These are phyloP conservation scores for Morpho helenor DNA, from an alignment of 2,888 invertebrate genomes.

Conservation along the genomic window DNA sequence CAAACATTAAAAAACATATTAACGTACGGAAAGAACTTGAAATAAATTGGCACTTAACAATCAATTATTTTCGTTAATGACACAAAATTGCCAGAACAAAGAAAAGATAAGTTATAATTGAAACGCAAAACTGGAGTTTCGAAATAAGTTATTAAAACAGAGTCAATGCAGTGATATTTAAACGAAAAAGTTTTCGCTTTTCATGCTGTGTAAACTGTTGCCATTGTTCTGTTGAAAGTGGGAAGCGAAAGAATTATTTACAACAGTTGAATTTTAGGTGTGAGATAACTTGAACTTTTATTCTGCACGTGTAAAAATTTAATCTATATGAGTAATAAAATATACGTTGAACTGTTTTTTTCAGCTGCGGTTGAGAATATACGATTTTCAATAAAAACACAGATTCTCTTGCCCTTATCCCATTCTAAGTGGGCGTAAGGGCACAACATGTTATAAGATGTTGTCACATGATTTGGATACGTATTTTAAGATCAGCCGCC, in stretches of 20 bases:
- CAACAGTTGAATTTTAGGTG: constrained; percentile 2
- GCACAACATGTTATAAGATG: too few species aligned
- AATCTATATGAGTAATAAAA: neutral
- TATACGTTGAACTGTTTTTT: too few species aligned
- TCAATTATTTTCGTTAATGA: neutral
- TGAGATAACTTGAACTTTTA: constrained; percentile 10
- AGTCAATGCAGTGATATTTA: constrained; percentile 1
- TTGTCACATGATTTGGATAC: too few species aligned
- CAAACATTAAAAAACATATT: too few species aligned
- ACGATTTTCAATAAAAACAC: too few species aligned
- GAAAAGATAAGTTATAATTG: neutral
- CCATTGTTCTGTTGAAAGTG: constrained; percentile 18
- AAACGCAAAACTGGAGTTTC: neutral
- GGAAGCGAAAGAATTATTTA: constrained; percentile 18
- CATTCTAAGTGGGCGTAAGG: too few species aligned
- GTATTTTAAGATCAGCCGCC: too few species aligned
- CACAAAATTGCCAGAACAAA: neutral
- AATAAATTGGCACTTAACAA: too few species aligned
- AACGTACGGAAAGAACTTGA: too few species aligned
- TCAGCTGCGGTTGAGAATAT: neutral
- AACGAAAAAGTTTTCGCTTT: constrained; percentile 9
- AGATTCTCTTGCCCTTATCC: too few species aligned
- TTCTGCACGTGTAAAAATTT: constrained; percentile 7
- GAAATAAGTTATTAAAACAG: constrained; percentile 1
- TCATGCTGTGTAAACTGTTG: constrained; percentile 12